Evolutionary conservation across 2,888 invertebrate species (phyloP).

Genomic region (Bruchidius siliquastri): DNA sequence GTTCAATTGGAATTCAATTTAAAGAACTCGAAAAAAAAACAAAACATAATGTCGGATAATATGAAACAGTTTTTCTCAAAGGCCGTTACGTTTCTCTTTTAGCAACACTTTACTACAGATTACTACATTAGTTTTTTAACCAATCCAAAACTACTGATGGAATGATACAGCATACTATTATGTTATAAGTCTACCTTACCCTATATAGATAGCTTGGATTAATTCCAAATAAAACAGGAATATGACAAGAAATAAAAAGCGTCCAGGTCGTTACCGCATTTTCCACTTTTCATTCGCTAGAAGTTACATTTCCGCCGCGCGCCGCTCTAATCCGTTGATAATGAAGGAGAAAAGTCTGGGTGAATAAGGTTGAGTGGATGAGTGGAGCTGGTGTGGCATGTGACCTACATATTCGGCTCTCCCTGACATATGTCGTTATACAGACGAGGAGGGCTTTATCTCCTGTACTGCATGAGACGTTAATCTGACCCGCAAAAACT

Average conservation of each 20-base stretch:
- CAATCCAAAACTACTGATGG: too few relatives aligned
- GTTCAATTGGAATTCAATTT: too few relatives aligned
- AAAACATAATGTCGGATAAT: too few relatives aligned
- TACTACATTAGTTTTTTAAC: too few relatives aligned
- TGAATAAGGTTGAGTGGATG: neutral
- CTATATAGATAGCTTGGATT: too few relatives aligned
- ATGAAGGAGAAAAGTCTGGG: neutral
- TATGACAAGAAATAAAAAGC: neutral
- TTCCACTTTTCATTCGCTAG: neutral
- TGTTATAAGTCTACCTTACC: too few relatives aligned
- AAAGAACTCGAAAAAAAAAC: too few relatives aligned
- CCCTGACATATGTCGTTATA: neutral
- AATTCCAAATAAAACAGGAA: too few relatives aligned
- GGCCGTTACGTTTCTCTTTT: too few relatives aligned
- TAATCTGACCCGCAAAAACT: neutral
- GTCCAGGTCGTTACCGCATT: neutral
- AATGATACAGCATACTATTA: too few relatives aligned
- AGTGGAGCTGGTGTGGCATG: constrained; percentile 9
- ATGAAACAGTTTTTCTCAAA: too few relatives aligned
- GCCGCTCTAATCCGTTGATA: neutral
- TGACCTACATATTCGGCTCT: neutral
- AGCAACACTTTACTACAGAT: too few relatives aligned
- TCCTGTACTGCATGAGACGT: neutral
- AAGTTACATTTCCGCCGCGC: neutral
- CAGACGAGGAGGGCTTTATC: neutral